Evolutionary conservation across 2,888 invertebrate genomes (phyloP).

Genomic region (Candidula unifasciata): DNA sequence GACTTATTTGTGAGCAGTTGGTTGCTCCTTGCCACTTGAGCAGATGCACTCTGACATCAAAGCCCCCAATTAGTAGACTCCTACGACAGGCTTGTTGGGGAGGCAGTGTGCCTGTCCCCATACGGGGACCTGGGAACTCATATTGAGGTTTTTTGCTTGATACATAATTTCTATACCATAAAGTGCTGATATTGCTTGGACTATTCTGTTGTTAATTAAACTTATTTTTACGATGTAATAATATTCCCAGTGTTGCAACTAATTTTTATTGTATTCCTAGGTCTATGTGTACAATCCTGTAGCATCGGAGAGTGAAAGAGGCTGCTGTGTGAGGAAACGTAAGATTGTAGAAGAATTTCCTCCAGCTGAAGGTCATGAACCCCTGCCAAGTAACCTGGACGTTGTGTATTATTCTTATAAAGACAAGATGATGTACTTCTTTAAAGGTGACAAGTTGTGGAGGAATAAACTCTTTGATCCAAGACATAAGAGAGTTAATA

Average conservation of each 20-base stretch:
- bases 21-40: no score
- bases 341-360: conserved; percentile 75
- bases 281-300: conserved; percentile 76
- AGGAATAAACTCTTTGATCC: conserved; percentile 71
- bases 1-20: no score
- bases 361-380: conserved; percentile 62
- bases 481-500: conserved; percentile 64
- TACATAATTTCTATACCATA: no score
- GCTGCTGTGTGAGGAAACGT: conserved; percentile 72
- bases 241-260: neutral
- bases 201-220: no score
- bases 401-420: conserved; percentile 77
- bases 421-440: conserved; percentile 75
- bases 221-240: no score
- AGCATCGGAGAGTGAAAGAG: conserved; percentile 67
- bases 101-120: no score
- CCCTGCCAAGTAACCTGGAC: conserved; percentile 72
- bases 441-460: conserved; percentile 76
- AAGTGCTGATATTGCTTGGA: no score
- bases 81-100: no score
- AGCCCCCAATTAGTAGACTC: no score
- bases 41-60: no score
- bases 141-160: no score
- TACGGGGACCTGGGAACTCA: no score
- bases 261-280: conserved; percentile 57